Percentiles rank a stretch among this genome's conserved stretches.
These are phyloP conservation scores for Myiopsitta monachus DNA, from an alignment of 2,113 vertebrate species.

Conservation along the genomic window DNA sequence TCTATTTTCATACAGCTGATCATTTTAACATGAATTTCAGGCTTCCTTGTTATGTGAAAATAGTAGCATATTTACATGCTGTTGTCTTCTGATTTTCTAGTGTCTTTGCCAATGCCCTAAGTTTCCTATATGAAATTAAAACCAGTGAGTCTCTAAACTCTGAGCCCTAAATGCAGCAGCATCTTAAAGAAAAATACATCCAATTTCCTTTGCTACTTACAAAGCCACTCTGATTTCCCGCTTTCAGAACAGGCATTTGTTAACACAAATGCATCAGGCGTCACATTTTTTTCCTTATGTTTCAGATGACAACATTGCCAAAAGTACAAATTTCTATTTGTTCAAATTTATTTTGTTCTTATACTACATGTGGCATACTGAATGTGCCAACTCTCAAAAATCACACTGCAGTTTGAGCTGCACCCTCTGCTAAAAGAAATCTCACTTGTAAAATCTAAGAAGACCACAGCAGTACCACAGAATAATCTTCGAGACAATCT, in stretches of 20 bases:
- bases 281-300: slow-evolving; percentile 38
- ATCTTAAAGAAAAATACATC: neutral
- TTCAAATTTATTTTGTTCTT: slow-evolving; percentile 31
- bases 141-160: neutral
- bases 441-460: slow-evolving; percentile 10
- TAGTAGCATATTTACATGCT: neutral
- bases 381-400: slow-evolving; percentile 25
- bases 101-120: neutral
- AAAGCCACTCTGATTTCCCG: neutral
- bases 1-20: neutral
- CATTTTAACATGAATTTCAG: neutral
- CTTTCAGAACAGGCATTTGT: slow-evolving; percentile 37
- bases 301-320: slow-evolving; percentile 5
- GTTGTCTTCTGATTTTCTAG: neutral
- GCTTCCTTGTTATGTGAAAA: neutral
- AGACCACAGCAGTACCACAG: neutral
- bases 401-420: neutral
- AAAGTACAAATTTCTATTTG: slow-evolving; percentile 43
- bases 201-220: neutral
- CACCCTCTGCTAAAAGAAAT: neutral
- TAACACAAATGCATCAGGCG: slow-evolving; percentile 10
- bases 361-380: neutral
- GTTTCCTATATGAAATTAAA: neutral
- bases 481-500: neutral
- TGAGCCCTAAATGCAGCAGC: neutral